phyloP scores from a whole-genome alignment of 2,797 vertebrate species.

The Pseudocheirus occidentalis region DNA sequence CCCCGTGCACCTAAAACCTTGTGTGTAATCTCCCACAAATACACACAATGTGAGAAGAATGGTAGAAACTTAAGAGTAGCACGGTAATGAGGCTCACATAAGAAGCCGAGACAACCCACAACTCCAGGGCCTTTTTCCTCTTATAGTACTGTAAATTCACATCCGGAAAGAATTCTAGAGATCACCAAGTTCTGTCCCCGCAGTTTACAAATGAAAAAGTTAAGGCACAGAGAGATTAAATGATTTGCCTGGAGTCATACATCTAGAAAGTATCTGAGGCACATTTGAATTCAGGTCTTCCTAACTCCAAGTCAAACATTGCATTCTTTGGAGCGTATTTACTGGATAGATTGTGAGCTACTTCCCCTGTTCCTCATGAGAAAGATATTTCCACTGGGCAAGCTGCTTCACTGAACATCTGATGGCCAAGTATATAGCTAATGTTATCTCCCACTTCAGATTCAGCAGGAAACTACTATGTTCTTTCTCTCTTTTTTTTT shows the following conservation, averaged over 20 bases:
- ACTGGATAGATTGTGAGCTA: not conserved
- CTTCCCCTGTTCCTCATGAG: not conserved
- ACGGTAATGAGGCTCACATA: not conserved
- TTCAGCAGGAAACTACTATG: not conserved
- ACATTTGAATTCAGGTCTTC: not conserved
- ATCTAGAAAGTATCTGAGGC: not conserved
- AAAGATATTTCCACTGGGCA: not conserved
- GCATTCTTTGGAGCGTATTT: not conserved
- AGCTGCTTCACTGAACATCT: not conserved
- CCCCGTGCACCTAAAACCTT: not conserved
- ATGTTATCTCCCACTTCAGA: not conserved
- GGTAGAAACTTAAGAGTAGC: not conserved
- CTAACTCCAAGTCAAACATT: not conserved
- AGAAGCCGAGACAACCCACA: not conserved
- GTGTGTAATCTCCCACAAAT: not conserved
- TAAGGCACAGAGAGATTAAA: not conserved
- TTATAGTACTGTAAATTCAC: not conserved
- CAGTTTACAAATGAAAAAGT: not conserved
- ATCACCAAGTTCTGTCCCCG: not conserved
- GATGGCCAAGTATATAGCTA: not conserved
- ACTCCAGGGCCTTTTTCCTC: not conserved
- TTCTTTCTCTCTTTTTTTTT: not conserved
- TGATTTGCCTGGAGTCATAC: not conserved
- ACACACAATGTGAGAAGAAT: not conserved
- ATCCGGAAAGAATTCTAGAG: not conserved